A percentile compares a stretch with the other conserved stretches of the same genome.
These are phyloP conservation scores for Periophthalmodon schlosseri DNA, from an alignment of 2,113 vertebrate genomes.

Conservation along the genomic window DNA sequence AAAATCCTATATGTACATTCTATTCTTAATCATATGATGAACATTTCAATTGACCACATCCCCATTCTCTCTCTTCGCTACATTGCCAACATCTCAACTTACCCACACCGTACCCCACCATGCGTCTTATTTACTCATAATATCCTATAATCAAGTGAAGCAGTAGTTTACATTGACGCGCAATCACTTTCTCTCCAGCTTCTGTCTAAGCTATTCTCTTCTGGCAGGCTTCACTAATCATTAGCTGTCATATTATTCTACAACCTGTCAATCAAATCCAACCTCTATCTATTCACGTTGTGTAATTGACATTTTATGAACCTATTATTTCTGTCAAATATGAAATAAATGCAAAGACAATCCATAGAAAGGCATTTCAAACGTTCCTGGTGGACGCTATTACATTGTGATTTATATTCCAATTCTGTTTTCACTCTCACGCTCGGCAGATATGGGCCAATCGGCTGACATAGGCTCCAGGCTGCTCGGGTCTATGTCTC, in stretches of 20 bases:
- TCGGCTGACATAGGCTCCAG: conserved; percentile 33
- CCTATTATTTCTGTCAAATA: not conserved
- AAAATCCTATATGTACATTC: too few relatives aligned
- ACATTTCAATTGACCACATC: too few relatives aligned
- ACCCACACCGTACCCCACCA: too few relatives aligned
- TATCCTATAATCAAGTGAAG: not conserved
- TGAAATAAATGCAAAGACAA: not conserved
- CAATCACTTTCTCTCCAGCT: not conserved
- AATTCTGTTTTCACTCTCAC: conserved; percentile 21
- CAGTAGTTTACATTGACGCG: not conserved
- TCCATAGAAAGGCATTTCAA: not conserved
- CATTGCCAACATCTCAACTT: not conserved
- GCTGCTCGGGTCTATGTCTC: conserved; percentile 34
- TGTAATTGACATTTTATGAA: not conserved
- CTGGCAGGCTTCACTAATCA: not conserved
- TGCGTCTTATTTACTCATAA: not conserved
- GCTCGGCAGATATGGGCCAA: conserved; percentile 1
- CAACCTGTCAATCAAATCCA: not conserved
- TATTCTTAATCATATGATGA: too few relatives aligned
- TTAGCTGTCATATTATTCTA: not conserved
- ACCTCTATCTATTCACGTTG: not conserved
- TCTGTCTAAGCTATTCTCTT: not conserved
- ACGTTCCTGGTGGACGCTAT: not conserved
- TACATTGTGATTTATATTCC: not conserved
- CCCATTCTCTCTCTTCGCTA: not conserved